Evolutionary conservation across 1,140 invertebrate species (phyloP), one percentile per base, ranked within the genome.

Genomic region (Gryon sp.): DNA sequence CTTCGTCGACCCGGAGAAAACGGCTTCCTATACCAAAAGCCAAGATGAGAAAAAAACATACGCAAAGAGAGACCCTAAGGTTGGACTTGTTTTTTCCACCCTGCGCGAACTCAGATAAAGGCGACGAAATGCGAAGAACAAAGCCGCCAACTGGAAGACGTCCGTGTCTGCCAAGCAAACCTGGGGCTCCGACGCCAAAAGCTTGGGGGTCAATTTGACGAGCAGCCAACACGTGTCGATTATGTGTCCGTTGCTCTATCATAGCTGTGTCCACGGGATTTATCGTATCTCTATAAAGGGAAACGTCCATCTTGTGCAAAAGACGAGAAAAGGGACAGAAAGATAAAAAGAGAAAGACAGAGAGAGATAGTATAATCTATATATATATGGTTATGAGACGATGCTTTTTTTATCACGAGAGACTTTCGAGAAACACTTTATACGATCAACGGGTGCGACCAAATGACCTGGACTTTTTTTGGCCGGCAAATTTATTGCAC

Each of bases 141-240:
- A 62, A 41, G 68, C 45, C 20, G 68, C 30, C 14, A 30, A 38
- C 40, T 55, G 55, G 60, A 50, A 69, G 38, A 74, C 53, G 73
- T 8, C 40, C 40, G 15, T 36, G 50, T 45, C 26, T 22, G 32
- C 36, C 60, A 38, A 57, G 24, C 18, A 50, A 12, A 46, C 45
- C 19, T 12, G 15, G 20, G 41, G 41, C n/a, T n/a, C n/a, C n/a
- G n/a, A n/a, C n/a, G n/a, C n/a, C n/a, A n/a, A n/a, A n/a, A n/a
- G n/a, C n/a, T n/a, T n/a, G n/a, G 62, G 60, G 79, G 84, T 80
- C 80, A 85, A 77, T 57, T 74, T 76, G 81, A 84, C 76, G 79
- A 84, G 60, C 74, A 38, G 68, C 81, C 80, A 86, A 86, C 86
- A 87, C 85, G 86, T 87, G 86, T 83, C 82, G 82, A 74, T 86